Conservation (phyloP, 1,140 invertebrate species). For the Zaprionus davidi region DNA sequence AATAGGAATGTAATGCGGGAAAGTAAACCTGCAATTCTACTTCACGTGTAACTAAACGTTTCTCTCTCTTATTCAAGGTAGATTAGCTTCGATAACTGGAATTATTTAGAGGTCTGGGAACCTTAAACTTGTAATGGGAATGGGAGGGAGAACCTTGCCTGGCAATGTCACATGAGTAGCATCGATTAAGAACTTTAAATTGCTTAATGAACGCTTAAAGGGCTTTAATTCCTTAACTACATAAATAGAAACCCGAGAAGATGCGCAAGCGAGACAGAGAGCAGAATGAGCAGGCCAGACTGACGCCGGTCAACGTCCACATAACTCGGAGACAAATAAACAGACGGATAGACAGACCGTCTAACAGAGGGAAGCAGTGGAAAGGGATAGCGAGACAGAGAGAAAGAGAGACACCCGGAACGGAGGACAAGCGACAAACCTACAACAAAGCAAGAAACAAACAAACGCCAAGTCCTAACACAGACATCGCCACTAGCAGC, state of each 20-base stretch:
- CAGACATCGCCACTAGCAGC: constrained; percentile 55
- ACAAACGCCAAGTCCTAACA: constrained; percentile 60
- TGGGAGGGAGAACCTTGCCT: not conserved
- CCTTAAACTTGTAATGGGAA: constrained; percentile 17
- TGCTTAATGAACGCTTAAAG: constrained; percentile 77
- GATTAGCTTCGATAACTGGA: not conserved
- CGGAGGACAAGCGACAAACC: constrained; percentile 5
- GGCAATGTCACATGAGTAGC: constrained; percentile 12
- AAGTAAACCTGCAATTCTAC: not conserved
- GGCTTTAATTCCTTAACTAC: constrained; percentile 51
- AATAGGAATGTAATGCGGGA: not conserved
- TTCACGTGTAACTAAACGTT: too few species aligned
- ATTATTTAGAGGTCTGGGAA: not conserved
- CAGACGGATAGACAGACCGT: constrained; percentile 44
- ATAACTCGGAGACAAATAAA: constrained; percentile 52
- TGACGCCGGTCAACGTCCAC: constrained; percentile 62
- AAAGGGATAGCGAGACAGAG: constrained; percentile 9
- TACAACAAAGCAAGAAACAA: constrained; percentile 40
- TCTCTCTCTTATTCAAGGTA: not conserved
- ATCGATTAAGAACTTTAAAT: constrained; percentile 65
- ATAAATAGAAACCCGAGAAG: constrained; percentile 22
- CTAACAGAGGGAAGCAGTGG: constrained; percentile 3
- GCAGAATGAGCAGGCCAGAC: constrained; percentile 34
- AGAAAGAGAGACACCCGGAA: not conserved
- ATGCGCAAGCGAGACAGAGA: constrained; percentile 19